These are phyloP conservation scores for Emydura subglobosa DNA, from an alignment of 2,113 vertebrate species.

Conservation along the genomic window DNA sequence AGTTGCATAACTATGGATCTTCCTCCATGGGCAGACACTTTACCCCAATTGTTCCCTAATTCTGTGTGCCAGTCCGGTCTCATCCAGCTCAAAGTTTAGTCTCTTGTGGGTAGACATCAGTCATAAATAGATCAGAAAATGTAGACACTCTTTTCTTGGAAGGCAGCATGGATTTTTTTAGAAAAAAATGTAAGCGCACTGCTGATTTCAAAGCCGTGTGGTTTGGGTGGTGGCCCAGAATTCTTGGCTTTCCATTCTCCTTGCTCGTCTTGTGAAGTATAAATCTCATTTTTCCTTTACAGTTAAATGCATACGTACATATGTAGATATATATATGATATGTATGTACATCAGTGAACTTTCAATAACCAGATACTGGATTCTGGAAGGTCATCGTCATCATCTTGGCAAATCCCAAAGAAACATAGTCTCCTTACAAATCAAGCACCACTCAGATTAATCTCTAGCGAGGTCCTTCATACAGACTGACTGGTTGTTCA, in stretches of 20 bases:
- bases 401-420: background rate
- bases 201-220: constrained; percentile 73
- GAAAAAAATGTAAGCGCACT: background rate
- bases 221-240: constrained; percentile 68
- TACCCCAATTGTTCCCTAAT: background rate
- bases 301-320: background rate
- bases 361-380: background rate
- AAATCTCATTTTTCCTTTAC: constrained; percentile 42
- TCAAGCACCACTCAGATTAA: background rate
- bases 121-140: constrained; percentile 68
- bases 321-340: background rate
- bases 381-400: background rate
- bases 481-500: background rate
- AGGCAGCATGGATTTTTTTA: background rate
- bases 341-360: background rate
- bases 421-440: background rate
- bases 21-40: constrained; percentile 37
- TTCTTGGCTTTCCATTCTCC: constrained; percentile 62
- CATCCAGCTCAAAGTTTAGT: constrained; percentile 43
- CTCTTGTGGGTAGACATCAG: constrained; percentile 71
- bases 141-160: constrained; percentile 59
- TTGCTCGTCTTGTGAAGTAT: constrained; percentile 57
- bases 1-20: constrained; percentile 7
- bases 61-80: constrained; percentile 33
- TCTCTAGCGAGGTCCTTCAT: background rate